phyloP scores from a whole-genome alignment of 2,113 vertebrate species.

The Poecile atricapillus region DNA sequence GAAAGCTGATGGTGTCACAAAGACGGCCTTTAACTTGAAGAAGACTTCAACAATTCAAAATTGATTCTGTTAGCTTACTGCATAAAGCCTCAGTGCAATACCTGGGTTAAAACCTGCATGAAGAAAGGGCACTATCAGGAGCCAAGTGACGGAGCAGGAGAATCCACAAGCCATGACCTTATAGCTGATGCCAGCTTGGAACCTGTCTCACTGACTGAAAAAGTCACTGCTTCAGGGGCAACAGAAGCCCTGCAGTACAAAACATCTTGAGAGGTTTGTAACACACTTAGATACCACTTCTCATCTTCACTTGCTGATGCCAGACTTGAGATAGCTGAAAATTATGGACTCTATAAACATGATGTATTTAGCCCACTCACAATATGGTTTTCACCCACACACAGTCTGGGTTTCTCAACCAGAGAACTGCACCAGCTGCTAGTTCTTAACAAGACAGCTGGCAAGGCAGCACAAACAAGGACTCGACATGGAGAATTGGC shows the following conservation, averaged over 20 bases:
- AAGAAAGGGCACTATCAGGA: not conserved
- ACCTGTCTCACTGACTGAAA: not conserved
- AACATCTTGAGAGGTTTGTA: not conserved
- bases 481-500: rapidly evolving
- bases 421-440: not conserved
- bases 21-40: not conserved
- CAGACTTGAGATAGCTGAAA: constrained; percentile 15
- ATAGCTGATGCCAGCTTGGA: not conserved
- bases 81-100: not conserved
- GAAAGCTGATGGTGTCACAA: not conserved
- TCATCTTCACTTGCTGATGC: not conserved
- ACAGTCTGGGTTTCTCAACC: constrained; percentile 2
- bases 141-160: not conserved
- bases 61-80: not conserved
- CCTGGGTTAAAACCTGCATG: not conserved
- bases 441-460: not conserved
- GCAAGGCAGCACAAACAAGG: not conserved
- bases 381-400: constrained; percentile 25
- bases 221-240: not conserved
- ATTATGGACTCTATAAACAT: not conserved
- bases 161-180: not conserved
- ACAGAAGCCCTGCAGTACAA: not conserved
- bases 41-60: not conserved
- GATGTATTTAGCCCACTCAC: constrained; percentile 18
- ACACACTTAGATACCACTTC: not conserved